Base-by-base conservation (phyloP, 2,113 vertebrate genomes). In the Porphyrio hochstetteri region DNA sequence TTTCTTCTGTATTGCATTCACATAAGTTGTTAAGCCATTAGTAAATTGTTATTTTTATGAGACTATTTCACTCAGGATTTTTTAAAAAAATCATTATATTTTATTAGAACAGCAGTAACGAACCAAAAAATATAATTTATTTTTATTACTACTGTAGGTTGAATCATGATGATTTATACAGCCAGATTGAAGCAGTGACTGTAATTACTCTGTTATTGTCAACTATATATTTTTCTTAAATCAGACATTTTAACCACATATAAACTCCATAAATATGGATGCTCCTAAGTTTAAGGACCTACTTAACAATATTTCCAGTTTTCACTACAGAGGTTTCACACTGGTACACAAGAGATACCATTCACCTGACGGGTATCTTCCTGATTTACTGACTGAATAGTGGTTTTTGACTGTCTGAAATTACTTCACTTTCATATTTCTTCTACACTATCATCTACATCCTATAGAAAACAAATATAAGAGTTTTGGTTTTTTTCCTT, bases 81-180 rank as follows among this genome's bases (percentile, higher is more conserved):
- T 97, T 98, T 90, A 77, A 23, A 25, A 25, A 96, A 97, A 96
- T 97, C 65, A 86, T 97, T 97, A 87, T 97, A 95, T 97, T 97
- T 98, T 97, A 97, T 97, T 98, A 97, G 96, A 97, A 98, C 95
- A 98, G 79, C 90, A 97, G 97, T 98, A 98, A 98, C 96, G 97
- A 97, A 97, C 97, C 96, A 97, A 98, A 97, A 90, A 75, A 89
- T 97, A 97, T 97, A 8, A 98, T 98, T 98, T 98, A 97, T 97
- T 98, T 98, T 98, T 98, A 98, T 98, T 98, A 96, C 95, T 97
- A 92, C 82, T 97, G 69, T 95, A 97, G 95, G 82, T 94, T 98
- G 97, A 98, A 97, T 97, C 96, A 96, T 92, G 85, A 97, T 98
- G 97, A 98, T 98, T 98, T 98, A 98, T 97, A 94, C 35, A 95